These are phyloP conservation scores for Chanos chanos DNA, from an alignment of 2,797 vertebrate species.

Conservation along the genomic window DNA sequence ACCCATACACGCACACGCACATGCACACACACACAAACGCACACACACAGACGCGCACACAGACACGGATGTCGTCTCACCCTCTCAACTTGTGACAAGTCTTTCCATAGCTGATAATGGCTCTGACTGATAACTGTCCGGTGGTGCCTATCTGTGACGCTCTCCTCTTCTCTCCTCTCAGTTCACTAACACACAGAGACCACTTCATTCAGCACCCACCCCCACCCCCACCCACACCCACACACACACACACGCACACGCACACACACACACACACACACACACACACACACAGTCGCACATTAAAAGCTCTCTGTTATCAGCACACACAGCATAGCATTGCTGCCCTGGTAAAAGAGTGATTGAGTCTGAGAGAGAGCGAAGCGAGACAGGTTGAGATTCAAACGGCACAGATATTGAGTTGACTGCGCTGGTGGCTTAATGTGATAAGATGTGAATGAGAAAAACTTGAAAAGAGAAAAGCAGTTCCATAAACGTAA, in stretches of 20 bases:
- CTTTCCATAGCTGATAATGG: slow-evolving; percentile 36
- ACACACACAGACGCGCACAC: too few relatives aligned
- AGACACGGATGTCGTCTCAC: too few relatives aligned
- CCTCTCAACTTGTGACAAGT: slow-evolving; percentile 11
- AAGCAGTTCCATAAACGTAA: not conserved
- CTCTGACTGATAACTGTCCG: slow-evolving; percentile 38
- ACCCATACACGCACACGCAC: slow-evolving; percentile 23
- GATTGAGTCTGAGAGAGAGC: not conserved
- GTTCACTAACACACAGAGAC: slow-evolving; percentile 21
- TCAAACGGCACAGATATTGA: not conserved
- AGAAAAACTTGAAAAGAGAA: too few relatives aligned
- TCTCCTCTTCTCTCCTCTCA: slow-evolving; percentile 12
- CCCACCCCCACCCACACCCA: not conserved
- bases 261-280: slow-evolving; percentile 8
- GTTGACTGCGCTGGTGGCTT: too few relatives aligned
- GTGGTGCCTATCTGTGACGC: slow-evolving; percentile 31
- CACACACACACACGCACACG: not conserved
- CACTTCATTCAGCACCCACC: not conserved
- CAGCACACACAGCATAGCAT: not conserved
- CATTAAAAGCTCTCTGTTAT: slow-evolving; percentile 3
- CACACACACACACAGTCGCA: slow-evolving; percentile 20
- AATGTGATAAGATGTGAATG: too few relatives aligned
- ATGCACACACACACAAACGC: slow-evolving; percentile 32
- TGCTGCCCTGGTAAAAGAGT: not conserved
- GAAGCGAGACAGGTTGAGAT: not conserved